Evolutionary conservation across 2,888 invertebrate species (phyloP).

Genomic region (Diaperis boleti): DNA sequence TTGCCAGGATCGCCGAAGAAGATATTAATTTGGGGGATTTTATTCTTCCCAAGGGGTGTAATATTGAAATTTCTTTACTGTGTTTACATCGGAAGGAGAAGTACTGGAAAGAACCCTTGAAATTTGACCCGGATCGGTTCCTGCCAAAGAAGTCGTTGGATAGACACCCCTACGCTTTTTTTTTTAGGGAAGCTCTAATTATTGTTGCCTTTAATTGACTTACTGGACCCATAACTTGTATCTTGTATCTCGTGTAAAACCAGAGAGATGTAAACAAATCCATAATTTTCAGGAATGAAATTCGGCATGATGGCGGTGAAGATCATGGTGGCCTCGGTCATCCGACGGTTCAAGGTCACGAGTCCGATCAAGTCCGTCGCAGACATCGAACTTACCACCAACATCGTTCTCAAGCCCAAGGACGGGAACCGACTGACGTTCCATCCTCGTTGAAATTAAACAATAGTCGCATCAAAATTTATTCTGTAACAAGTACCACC

Average conservation of each 20-base stretch:
- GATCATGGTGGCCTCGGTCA: slow-evolving; percentile 46
- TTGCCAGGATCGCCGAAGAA: slow-evolving; percentile 68
- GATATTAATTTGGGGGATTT: slow-evolving; percentile 65
- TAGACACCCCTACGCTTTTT: slow-evolving; percentile 67
- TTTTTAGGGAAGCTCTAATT: no score
- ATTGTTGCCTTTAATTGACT: no score
- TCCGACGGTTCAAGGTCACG: slow-evolving; percentile 51
- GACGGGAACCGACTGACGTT: slow-evolving; percentile 55
- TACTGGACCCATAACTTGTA: no score
- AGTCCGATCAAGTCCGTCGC: slow-evolving; percentile 50
- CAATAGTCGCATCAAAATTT: neutral
- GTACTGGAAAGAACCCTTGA: slow-evolving; percentile 71
- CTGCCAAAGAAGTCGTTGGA: slow-evolving; percentile 66
- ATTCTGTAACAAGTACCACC: neutral
- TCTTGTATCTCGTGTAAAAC: neutral
- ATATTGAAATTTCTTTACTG: slow-evolving; percentile 48
- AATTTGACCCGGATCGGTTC: slow-evolving; percentile 72
- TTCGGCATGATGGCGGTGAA: slow-evolving; percentile 54
- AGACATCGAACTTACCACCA: slow-evolving; percentile 53
- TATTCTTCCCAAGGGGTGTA: slow-evolving; percentile 44
- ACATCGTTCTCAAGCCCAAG: slow-evolving; percentile 53
- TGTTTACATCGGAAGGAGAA: slow-evolving; percentile 63
- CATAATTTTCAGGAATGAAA: slow-evolving; percentile 52
- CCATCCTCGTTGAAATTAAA: slow-evolving; percentile 42
- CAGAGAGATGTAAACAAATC: no score